These are phyloP conservation scores for Melanostoma mellinum DNA, from an alignment of 2,888 invertebrate genomes.

Conservation along the genomic window DNA sequence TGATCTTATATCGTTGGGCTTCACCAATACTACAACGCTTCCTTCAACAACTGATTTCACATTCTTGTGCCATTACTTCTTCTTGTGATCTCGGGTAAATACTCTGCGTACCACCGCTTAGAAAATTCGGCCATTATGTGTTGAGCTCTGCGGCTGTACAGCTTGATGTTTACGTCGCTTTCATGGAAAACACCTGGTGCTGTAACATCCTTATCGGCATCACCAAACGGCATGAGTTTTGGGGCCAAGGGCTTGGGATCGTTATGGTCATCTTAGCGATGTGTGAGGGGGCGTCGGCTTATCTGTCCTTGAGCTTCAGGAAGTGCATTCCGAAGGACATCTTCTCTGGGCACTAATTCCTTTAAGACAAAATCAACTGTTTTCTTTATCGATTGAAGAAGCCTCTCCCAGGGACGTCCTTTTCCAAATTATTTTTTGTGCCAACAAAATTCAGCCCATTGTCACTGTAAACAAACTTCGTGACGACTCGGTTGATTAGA, in stretches of 20 bases:
- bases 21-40: too few relatives aligned
- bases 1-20: too few relatives aligned
- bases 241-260: neutral
- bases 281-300: neutral
- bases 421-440: too few relatives aligned
- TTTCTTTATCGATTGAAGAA: neutral
- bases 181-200: neutral
- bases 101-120: too few relatives aligned
- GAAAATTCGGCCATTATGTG: too few relatives aligned
- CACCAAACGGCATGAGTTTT: neutral
- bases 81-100: too few relatives aligned
- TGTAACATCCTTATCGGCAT: neutral
- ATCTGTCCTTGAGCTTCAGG: slow-evolving; percentile 6
- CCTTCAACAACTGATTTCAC: too few relatives aligned
- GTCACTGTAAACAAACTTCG: neutral
- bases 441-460: neutral
- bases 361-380: neutral
- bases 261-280: neutral
- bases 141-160: too few relatives aligned
- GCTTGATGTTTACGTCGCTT: too few relatives aligned
- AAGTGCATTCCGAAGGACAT: neutral
- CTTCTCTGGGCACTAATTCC: neutral
- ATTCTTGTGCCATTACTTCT: too few relatives aligned
- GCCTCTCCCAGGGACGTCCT: neutral
- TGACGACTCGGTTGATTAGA: neutral